These are phyloP conservation scores for Sarcophaga bullata DNA, from an alignment of 1,140 invertebrate genomes.

Conservation along the genomic window DNA sequence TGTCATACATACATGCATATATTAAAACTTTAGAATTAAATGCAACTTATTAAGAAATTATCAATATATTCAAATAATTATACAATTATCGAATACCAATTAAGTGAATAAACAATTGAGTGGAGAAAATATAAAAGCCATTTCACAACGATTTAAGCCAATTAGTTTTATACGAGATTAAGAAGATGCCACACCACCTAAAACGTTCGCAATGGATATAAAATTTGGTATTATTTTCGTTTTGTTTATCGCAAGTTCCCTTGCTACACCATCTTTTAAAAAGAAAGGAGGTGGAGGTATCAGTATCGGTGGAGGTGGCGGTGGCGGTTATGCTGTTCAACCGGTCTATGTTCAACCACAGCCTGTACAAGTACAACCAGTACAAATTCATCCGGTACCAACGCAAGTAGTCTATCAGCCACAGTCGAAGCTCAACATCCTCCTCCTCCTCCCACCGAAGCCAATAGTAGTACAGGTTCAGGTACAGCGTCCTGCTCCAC, in stretches of 20 bases:
- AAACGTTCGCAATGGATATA: neutral
- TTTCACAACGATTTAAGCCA: neutral
- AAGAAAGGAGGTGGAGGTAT: neutral
- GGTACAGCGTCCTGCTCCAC: no score
- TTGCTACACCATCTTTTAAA: neutral
- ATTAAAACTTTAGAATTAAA: neutral
- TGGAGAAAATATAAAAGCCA: neutral
- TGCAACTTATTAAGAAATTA: slow-evolving; percentile 7
- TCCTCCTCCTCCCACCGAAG: no score
- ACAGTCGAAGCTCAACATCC: neutral
- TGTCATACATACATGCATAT: neutral
- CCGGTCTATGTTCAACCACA: neutral
- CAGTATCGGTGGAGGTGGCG: neutral
- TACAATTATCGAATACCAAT: slow-evolving; percentile 16
- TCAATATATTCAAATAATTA: neutral
- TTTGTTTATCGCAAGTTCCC: neutral
- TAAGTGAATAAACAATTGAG: neutral
- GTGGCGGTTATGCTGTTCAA: neutral
- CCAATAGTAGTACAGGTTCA: no score
- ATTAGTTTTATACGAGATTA: neutral
- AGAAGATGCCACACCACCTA: neutral
- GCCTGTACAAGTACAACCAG: neutral
- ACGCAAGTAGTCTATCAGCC: neutral
- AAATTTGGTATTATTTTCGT: neutral
- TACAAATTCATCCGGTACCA: neutral